Evolutionary conservation across 1,140 invertebrate species (phyloP).

Genomic region (Akabosia matsudoensis): DNA sequence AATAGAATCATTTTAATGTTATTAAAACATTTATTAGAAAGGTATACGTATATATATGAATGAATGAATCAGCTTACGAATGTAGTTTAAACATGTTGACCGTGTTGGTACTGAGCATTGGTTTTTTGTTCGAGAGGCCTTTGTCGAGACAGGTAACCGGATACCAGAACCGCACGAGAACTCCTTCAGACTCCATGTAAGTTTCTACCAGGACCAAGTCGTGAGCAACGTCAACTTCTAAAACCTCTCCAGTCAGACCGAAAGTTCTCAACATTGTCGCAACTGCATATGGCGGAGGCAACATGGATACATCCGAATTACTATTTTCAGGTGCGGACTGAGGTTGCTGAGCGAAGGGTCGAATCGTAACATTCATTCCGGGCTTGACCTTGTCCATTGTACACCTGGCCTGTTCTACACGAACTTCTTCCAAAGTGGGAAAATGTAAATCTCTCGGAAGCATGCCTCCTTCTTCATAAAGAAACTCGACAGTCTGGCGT

Average conservation of each 20-base stretch:
- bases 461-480: conserved; percentile 55
- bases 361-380: conserved; percentile 52
- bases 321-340: neutral
- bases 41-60: neutral
- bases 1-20: neutral
- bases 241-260: conserved; percentile 52
- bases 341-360: conserved; percentile 44
- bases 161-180: conserved; percentile 54
- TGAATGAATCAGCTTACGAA: conserved; percentile 48
- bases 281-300: conserved; percentile 51
- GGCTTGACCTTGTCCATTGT: conserved; percentile 52
- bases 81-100: conserved; percentile 52
- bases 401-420: conserved; percentile 53
- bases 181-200: conserved; percentile 53
- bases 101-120: conserved; percentile 50
- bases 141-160: conserved; percentile 52
- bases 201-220: conserved; percentile 54
- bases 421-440: conserved; percentile 54
- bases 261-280: conserved; percentile 53
- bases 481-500: conserved; percentile 54
- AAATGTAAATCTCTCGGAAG: conserved; percentile 54
- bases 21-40: neutral
- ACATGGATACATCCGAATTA: neutral
- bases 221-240: conserved; percentile 52
- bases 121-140: conserved; percentile 50